Evolutionary conservation across 1,140 invertebrate species (phyloP), one percentile per base, ranked within the genome.

Genomic region (Zaprionus gabonicus): DNA sequence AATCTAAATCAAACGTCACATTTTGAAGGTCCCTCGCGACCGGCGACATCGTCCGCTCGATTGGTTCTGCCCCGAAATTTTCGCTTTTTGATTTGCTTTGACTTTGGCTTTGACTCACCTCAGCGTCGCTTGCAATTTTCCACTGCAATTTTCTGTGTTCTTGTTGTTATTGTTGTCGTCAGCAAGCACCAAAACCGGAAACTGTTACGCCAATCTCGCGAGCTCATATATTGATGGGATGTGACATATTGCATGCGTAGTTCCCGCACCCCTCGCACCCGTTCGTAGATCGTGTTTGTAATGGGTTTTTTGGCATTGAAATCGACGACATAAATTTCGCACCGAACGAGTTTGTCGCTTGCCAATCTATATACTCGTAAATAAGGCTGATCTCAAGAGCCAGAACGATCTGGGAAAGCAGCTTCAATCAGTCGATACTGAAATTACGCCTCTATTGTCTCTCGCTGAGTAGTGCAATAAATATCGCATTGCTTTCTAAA

Each of bases 1-100:
- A 88, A 88, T 88, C 84, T 88, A 88, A 88, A 88, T 88, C 81
- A 90, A 88, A 88, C 84, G 84, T 88, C 84, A 88, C 84, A 90
- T 88, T 88, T 79, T 88, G 84, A 88, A 88, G 85, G 84, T 87
- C 83, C 57, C 62, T 36, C 71, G 53, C n/a, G 31, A 38, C 41
- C 38, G 58, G 68, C 74, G 65, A 71, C 67, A 70, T 81, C 68
- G 67, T 81, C 49, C 78, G 85, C 84, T 88, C 84, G 84, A 88
- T 88, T 90, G 84, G 84, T 71, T 88, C 66, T 84, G 85, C 46
- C 70, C 74, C 74, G 69, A 76, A 73, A 71, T 76, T 76, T 70
- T 55, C 44, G 51, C 36, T 76, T 76, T 60, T 68, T 81, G 49
- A 70, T 69, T 76, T 41, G 53, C 59, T 58, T 64, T 78, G 56